phyloP scores from a whole-genome alignment of 2,797 vertebrate species.

The Brachymystax lenok region DNA sequence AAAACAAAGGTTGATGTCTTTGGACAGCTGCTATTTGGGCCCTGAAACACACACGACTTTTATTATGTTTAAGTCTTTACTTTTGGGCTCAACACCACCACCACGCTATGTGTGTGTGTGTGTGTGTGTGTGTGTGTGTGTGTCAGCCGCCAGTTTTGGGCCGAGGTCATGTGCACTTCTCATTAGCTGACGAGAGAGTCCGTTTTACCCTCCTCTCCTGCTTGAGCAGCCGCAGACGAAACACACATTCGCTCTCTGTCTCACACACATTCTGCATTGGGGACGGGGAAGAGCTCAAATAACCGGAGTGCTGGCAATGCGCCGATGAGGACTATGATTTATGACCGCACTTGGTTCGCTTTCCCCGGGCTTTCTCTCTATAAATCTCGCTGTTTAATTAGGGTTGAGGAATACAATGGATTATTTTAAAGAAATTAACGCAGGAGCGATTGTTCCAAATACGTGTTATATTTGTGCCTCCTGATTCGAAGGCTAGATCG shows the following conservation, averaged over 20 bases:
- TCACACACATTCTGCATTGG: slow-evolving; percentile 6
- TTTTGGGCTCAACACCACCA: neutral
- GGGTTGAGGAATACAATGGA: slow-evolving; percentile 31
- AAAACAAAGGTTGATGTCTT: slow-evolving; percentile 55
- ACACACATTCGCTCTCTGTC: slow-evolving; percentile 20
- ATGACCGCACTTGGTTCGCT: slow-evolving; percentile 12
- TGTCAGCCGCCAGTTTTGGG: slow-evolving; percentile 70
- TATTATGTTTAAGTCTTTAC: slow-evolving; percentile 43
- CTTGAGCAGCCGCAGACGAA: slow-evolving; percentile 25
- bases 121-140: neutral
- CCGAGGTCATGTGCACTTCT: slow-evolving; percentile 78
- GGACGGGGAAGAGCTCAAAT: slow-evolving; percentile 15
- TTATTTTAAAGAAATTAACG: slow-evolving; percentile 24
- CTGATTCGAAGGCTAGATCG: slow-evolving; percentile 15
- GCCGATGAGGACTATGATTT: neutral
- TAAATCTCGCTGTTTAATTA: neutral
- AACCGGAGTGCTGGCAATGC: neutral
- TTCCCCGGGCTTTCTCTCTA: slow-evolving; percentile 5
- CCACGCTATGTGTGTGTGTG: neutral
- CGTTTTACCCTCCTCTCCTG: slow-evolving; percentile 26
- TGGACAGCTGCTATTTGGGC: slow-evolving; percentile 56
- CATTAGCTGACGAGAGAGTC: slow-evolving; percentile 78
- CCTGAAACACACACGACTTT: slow-evolving; percentile 44
- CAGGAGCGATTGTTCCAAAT: slow-evolving; percentile 27
- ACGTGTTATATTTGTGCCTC: slow-evolving; percentile 8